phyloP scores from a whole-genome alignment of 64 coral and sea anemone genomes.

The Montipora cactus region DNA sequence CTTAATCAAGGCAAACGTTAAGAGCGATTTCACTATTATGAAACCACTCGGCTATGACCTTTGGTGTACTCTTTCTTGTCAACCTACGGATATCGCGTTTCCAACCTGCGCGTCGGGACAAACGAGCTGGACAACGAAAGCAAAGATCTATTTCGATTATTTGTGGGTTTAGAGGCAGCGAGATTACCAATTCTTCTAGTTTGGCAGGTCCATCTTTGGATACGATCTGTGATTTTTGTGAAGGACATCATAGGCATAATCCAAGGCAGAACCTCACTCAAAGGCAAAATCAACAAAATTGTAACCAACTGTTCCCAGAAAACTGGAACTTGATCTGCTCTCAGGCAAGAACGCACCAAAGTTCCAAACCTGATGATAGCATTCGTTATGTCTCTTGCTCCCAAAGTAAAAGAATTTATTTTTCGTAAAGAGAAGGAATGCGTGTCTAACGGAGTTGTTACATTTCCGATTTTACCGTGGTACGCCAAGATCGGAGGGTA shows the following conservation, averaged over 20 bases:
- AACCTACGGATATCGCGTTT: constrained; percentile 62
- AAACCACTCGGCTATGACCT: constrained; percentile 3
- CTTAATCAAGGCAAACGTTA: background rate
- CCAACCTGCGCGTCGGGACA: constrained; percentile 43
- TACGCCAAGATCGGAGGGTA: constrained; percentile 28
- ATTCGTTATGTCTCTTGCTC: constrained; percentile 30
- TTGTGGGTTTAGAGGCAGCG: background rate
- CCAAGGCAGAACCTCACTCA: constrained; percentile 30
- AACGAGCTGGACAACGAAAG: constrained; percentile 41
- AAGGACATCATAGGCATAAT: constrained; percentile 27
- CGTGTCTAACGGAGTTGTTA: constrained; percentile 44
- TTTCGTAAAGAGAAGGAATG: constrained; percentile 16
- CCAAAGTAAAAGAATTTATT: constrained; percentile 55
- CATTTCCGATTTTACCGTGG: constrained; percentile 51
- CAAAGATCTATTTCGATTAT: constrained; percentile 31
- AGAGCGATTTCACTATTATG: background rate
- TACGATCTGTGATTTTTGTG: background rate
- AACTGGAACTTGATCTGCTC: background rate
- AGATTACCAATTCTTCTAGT: background rate
- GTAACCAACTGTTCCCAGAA: background rate
- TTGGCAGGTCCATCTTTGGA: background rate
- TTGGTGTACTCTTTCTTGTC: background rate
- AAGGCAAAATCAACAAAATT: background rate
- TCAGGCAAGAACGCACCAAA: background rate
- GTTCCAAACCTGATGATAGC: constrained; percentile 43